Evolutionary conservation across 2,113 vertebrate genomes (phyloP), one percentile per base, ranked within the genome.

Genomic region (Columba janthina): DNA sequence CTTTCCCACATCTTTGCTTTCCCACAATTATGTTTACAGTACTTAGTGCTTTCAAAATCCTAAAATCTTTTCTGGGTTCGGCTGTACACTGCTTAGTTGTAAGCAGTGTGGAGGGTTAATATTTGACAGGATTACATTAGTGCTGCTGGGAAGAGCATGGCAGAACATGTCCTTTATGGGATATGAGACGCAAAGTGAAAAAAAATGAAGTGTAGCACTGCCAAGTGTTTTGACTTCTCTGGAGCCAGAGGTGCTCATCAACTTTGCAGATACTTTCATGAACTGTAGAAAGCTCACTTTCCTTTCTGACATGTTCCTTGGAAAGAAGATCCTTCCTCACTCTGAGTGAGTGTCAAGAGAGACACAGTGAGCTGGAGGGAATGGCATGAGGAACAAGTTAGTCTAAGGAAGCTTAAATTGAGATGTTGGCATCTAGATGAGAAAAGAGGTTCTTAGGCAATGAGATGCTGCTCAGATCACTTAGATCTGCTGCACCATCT

Each of bases 141-240:
- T 44, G 38, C 40, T 65, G 11, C 54, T 82, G 32, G 72, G 29
- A 89, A 75, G 32, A 85, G n/a, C 42, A 2, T 61, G 53, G 65
- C 34, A 84, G 48, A 67, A 54, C 19, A n/a, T n/a, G 21, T 51
- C 21, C 31, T 61, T 71, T 81, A 57, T 28, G 38, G 51, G 7
- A 15, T 56, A 29, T 0, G 0, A 74, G 36, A 67, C 0, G 2
- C 5, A 82, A 44, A 9, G 13, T 66, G 22, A 15, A 85, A 69
- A 42, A 65, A 20, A 16, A 29, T 29, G 6, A 89, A 74, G 28
- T 11, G 7, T 16, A 40, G 78, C 31, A 16, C 31, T 54, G 31
- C 46, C 8, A 62, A 58, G 8, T 88, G 16, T 28, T 91, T 74
- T 73, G 36, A 54, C 31, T 51, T 83, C 11, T 40, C 12, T 85